phyloP scores from a whole-genome alignment of 2,888 invertebrate genomes.

The Pyrrhosoma nymphula region DNA sequence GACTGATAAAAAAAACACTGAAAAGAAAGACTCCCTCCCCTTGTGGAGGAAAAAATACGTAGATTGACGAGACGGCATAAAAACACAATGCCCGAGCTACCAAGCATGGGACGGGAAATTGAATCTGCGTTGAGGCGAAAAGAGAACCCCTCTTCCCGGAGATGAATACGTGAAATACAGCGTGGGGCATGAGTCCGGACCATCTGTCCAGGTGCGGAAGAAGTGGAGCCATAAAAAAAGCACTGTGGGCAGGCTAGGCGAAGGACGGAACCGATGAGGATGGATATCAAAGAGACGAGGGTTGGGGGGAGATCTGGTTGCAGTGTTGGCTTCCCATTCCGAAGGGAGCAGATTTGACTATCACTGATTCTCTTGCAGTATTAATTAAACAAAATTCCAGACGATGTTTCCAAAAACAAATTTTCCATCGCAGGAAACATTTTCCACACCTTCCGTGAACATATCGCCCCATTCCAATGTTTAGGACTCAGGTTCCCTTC shows the following conservation, averaged over 20 bases:
- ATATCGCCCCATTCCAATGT: no score
- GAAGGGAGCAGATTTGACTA: no score
- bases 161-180: slow-evolving; percentile 32
- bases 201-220: slow-evolving; percentile 3
- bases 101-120: slow-evolving; percentile 11
- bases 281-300: background rate
- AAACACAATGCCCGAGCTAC: background rate
- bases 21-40: background rate
- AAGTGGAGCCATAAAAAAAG: slow-evolving; percentile 23
- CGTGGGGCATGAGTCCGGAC: slow-evolving; percentile 21
- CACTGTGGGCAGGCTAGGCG: background rate
- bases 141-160: background rate
- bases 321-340: no score
- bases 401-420: no score
- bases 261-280: background rate
- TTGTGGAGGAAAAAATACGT: background rate
- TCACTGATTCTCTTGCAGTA: no score
- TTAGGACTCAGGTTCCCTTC: no score
- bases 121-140: slow-evolving; percentile 29
- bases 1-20: background rate
- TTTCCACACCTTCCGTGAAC: no score
- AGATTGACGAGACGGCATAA: background rate
- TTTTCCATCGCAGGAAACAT: no score
- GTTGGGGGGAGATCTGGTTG: no score
- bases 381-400: no score